These are phyloP conservation scores for Terebella lapidaria DNA, from an alignment of 2,888 invertebrate species.

Conservation along the genomic window DNA sequence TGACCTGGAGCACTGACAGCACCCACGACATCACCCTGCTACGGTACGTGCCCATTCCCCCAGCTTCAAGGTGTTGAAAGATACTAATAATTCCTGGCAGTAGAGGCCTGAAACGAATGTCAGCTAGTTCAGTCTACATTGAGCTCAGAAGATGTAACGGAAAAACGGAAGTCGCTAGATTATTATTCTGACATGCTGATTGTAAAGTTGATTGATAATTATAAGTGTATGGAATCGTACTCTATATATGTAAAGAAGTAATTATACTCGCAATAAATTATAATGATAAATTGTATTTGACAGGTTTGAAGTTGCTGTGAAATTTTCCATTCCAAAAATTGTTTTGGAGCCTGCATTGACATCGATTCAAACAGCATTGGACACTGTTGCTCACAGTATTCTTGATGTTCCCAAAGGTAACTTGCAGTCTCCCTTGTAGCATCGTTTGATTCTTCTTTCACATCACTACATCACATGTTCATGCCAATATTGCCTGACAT, in stretches of 20 bases:
- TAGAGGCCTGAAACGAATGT: neutral
- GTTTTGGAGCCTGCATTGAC: constrained; percentile 46
- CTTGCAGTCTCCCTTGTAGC: constrained; percentile 1
- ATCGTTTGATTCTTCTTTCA: neutral
- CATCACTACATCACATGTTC: neutral
- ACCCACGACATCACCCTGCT: constrained; percentile 35
- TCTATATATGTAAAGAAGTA: too few species aligned
- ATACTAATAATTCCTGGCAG: too few species aligned
- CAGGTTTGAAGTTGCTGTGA: constrained; percentile 50
- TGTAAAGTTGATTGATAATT: too few species aligned
- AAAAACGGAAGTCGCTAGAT: too few species aligned
- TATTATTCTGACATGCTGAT: too few species aligned
- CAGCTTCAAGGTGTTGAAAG: too few species aligned
- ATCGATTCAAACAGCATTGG: constrained; percentile 42
- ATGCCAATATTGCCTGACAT: neutral
- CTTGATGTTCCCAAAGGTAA: constrained; percentile 40
- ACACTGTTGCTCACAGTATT: constrained; percentile 38
- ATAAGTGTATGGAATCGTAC: too few species aligned
- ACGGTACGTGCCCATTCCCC: constrained; percentile 40
- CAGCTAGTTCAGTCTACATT: neutral
- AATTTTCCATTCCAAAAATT: constrained; percentile 50
- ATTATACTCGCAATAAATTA: too few species aligned
- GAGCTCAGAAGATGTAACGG: too few species aligned
- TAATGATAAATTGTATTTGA: neutral
- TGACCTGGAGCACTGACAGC: constrained; percentile 43